Conservation (phyloP, 1,140 invertebrate species). For the Eciton burchellii region DNA sequence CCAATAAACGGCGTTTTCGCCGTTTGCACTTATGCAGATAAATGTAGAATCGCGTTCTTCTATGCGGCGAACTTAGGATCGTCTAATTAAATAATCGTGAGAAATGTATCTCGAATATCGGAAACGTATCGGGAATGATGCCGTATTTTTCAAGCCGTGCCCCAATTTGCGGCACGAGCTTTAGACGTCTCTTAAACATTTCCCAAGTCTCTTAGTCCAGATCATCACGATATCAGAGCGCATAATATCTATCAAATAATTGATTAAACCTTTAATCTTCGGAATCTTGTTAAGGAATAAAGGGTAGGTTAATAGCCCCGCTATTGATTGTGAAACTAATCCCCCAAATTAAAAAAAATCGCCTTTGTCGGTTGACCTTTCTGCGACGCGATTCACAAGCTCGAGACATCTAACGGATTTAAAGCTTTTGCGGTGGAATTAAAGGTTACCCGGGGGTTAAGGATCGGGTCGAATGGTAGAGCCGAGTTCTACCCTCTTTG, state of each 20-base stretch:
- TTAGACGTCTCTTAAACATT: too few species aligned
- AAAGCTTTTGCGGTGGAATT: constrained; percentile 50
- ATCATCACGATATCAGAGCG: too few species aligned
- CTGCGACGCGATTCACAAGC: constrained; percentile 30
- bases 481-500: constrained; percentile 44
- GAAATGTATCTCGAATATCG: too few species aligned
- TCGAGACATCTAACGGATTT: constrained; percentile 54
- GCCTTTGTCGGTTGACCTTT: neutral
- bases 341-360: constrained; percentile 30
- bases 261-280: neutral
- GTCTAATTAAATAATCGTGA: too few species aligned
- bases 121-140: too few species aligned
- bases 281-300: neutral
- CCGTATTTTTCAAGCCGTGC: too few species aligned
- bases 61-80: too few species aligned
- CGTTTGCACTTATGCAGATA: too few species aligned
- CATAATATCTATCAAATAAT: neutral
- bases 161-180: too few species aligned
- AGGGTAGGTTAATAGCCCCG: neutral
- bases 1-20: too few species aligned
- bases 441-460: constrained; percentile 48
- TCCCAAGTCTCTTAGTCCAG: too few species aligned
- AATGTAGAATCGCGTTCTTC: too few species aligned
- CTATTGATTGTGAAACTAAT: constrained; percentile 17
- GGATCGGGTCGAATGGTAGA: constrained; percentile 37